Evolutionary conservation across 2,888 invertebrate species (phyloP), one percentile per base, ranked within the genome.

Genomic region (Volucella inflata): DNA sequence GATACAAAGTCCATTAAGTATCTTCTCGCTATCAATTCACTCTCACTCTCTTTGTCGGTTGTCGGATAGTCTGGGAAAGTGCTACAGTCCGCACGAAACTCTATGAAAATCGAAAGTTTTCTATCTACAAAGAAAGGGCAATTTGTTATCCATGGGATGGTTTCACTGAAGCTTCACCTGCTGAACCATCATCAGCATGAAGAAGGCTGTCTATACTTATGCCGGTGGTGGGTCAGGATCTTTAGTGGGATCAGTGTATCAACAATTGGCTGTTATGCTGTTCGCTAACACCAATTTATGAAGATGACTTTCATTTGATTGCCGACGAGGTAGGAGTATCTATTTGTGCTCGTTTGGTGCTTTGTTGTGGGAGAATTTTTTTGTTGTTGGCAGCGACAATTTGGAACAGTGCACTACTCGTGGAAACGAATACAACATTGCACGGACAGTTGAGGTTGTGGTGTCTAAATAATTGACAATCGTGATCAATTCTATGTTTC

Each of bases 401-500:
- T 79, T 72, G 72, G 68, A 70, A 72, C 82, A 77, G 57, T 65
- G 51, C 2, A 44, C 50, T 55, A 62, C 40, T 46, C 42, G 77
- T 68, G 82, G 64, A 83, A 67, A 30, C 6, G 30, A 30, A 6
- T 6, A 30, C 30, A 30, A 30, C 30, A 30, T 30, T 30, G 30
- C 6, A 30, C 30, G 30, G 77, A 82, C 38, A 51, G 44, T 55
- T 60, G 71, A 80, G 62, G 76, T 76, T 81, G 64, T 77, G 76
- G 67, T 85, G 67, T 40, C 62, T 81, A 72, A 85, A 72, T 85
- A 85, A 85, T 85, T 81, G 85, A 68, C 76, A 81, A 57, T 85
- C 85, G 85, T 85, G 85, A 85, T 81, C 85, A 81, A 85, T 77
- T 72, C 62, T 36, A 77, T 81, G 78, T 74, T 68, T n/a, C n/a